Percentiles rank a stretch among this genome's conserved stretches.
phyloP scores from a whole-genome alignment of 2,888 invertebrate species.

The Drosophila longiperda region DNA sequence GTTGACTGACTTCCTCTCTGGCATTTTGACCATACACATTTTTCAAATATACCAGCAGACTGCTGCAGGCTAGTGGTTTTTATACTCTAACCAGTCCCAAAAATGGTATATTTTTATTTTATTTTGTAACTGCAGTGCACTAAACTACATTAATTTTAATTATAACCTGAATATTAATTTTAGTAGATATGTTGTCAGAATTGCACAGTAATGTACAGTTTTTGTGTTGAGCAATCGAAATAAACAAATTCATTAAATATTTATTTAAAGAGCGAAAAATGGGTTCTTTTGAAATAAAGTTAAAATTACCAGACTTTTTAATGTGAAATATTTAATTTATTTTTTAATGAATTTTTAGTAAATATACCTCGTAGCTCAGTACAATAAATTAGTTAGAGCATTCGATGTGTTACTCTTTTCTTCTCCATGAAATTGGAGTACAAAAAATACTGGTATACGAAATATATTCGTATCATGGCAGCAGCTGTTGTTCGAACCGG shows the following conservation, averaged over 20 bases:
- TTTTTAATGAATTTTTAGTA: no score
- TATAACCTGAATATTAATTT: not conserved
- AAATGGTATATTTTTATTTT: not conserved
- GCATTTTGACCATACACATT: constrained; percentile 28
- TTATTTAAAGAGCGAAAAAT: not conserved
- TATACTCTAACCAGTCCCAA: constrained; percentile 10
- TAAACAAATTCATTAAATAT: not conserved
- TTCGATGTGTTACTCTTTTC: constrained; percentile 39
- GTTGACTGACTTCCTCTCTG: constrained; percentile 33
- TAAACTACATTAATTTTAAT: not conserved
- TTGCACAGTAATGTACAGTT: not conserved
- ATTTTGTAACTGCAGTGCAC: not conserved
- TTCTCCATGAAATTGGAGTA: constrained; percentile 51
- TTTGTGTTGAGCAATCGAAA: not conserved
- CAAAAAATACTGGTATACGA: constrained; percentile 53
- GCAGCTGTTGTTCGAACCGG: constrained; percentile 65
- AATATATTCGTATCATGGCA: constrained; percentile 56
- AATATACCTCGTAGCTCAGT: not conserved
- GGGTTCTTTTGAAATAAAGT: not conserved
- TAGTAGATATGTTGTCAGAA: not conserved
- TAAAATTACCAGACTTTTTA: not conserved
- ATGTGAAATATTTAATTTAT: not conserved
- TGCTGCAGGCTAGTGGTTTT: constrained; percentile 8
- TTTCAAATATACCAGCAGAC: constrained; percentile 1
- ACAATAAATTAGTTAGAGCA: constrained; percentile 24